Evolutionary conservation across 1,140 invertebrate genomes (phyloP), one percentile per base, ranked within the genome.

Genomic region (Atta cephalotes): DNA sequence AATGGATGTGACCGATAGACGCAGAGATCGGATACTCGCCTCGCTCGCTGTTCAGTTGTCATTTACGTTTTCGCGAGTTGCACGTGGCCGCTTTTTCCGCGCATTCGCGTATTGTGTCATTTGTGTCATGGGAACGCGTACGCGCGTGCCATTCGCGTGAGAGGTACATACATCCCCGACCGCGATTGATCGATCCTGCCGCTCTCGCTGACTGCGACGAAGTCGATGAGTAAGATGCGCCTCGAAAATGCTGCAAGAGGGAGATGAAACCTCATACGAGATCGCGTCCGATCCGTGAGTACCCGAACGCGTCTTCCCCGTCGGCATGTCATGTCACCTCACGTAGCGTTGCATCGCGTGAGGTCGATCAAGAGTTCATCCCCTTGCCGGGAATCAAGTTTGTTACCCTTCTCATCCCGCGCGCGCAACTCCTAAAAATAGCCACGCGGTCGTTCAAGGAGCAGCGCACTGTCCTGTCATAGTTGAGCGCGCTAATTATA

Each of bases 221-320:
- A 25, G 68, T 88, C 78, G 68, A 89, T 88, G 87, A 92, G 88
- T 93, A 95, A 93, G 66, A 95, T 94, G 94, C 92, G 70, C 91
- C 85, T 91, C 77, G 86, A 92, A 92, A 91, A 95, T 95, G 94
- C 93, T 93, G 94, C 94, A 93, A 90, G 91, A 93, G 79, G 91
- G 89, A 92, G 93, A 91, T 92, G 93, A 94, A 93, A 88, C 90
- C 91, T 88, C 91, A 58, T 94, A 89, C 87, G 92, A 93, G 80
- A 91, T 88, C 90, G 87, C 90, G 81, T 85, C 86, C 76, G 92
- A 93, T 87, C 87, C 81, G 94, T 95, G 89, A 95, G 94, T 94
- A 65, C 21, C 39, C 14, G 16, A 2, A 45, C 2, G 39, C 39
- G 39, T 45, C 39, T 45, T 45, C 39, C 2, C 10, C 28, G 53